Conservation (phyloP, 2,888 invertebrate species). For the Acleris sparsana region DNA sequence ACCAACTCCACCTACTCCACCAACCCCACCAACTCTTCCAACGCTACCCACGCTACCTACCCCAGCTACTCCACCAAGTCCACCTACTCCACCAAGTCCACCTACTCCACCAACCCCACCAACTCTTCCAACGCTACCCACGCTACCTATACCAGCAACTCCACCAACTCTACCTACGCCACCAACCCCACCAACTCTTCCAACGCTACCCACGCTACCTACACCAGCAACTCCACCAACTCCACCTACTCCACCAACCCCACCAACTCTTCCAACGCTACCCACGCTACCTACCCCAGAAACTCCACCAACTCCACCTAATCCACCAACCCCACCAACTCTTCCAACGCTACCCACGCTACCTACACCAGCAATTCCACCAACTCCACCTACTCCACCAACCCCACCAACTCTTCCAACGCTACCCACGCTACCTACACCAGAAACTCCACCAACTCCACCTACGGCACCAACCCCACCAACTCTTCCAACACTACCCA, state of each 20-base stretch:
- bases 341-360: neutral
- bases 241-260: neutral
- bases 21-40: neutral
- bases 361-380: neutral
- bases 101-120: neutral
- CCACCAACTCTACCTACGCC: neutral
- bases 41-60: neutral
- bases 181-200: neutral
- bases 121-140: neutral
- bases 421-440: neutral
- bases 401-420: too few species aligned
- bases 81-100: conserved; percentile 1
- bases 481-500: neutral
- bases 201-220: neutral
- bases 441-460: neutral
- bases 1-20: neutral
- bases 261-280: neutral
- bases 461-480: neutral
- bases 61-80: neutral
- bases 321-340: neutral
- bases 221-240: conserved; percentile 2
- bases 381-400: too few species aligned
- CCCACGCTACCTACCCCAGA: neutral
- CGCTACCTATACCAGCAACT: neutral
- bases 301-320: neutral